Percentiles rank a stretch among this genome's conserved stretches.
Conservation (phyloP, 2,113 vertebrate species). For the Pygathrix nemaeus region DNA sequence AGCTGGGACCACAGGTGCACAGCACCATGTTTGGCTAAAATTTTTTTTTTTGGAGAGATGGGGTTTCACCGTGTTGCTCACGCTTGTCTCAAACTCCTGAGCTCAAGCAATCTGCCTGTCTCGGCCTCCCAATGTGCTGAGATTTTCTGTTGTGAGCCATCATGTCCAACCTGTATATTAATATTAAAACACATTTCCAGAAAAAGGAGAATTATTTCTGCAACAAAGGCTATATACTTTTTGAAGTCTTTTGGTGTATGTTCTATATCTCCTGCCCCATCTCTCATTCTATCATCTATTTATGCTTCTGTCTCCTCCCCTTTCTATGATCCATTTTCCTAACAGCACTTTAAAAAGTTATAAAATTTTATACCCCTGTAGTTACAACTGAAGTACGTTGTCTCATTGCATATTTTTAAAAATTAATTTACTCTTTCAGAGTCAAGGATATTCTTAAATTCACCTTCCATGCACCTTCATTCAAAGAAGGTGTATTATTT, state of each 20-base stretch:
- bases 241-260: background rate
- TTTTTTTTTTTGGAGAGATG: too few species aligned
- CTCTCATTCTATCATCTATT: fast-evolving
- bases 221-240: background rate
- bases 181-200: background rate
- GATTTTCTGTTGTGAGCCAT: too few species aligned
- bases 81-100: too few species aligned
- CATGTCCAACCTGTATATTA: too few species aligned
- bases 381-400: background rate
- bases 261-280: background rate
- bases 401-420: background rate
- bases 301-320: too few species aligned
- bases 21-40: too few species aligned
- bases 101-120: too few species aligned
- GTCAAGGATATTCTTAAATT: slow-evolving; percentile 27
- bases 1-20: too few species aligned
- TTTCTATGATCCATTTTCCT: background rate
- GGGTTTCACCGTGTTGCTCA: too few species aligned
- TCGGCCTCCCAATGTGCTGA: too few species aligned
- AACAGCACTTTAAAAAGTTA: background rate
- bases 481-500: background rate
- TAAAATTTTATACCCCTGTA: background rate
- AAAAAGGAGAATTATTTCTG: background rate
- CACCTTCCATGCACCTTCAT: background rate
- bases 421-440: background rate